Evolutionary conservation across 2,113 vertebrate species (phyloP).

Genomic region (Ceuthmochares aereus): DNA sequence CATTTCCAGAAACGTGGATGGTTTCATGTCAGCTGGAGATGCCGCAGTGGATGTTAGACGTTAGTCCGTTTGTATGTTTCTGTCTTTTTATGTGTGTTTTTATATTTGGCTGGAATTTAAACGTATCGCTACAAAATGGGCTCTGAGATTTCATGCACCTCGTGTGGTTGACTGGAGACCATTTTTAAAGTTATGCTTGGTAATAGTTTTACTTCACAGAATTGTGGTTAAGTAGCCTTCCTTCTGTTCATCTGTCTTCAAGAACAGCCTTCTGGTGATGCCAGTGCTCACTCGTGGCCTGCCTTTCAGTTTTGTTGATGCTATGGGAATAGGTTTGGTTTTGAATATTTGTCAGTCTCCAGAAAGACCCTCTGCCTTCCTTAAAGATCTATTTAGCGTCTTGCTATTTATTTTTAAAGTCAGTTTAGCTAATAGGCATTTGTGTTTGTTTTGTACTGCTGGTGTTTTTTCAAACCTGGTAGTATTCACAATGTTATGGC

Average conservation of each 20-base stretch:
- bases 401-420: background rate
- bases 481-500: background rate
- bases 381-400: background rate
- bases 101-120: background rate
- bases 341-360: background rate
- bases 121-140: accelerated
- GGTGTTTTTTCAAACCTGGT: background rate
- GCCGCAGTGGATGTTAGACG: background rate
- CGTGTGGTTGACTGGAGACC: background rate
- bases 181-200: background rate
- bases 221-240: background rate
- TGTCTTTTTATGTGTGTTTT: background rate
- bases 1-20: background rate
- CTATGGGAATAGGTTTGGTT: background rate
- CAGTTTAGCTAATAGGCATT: background rate
- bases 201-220: background rate
- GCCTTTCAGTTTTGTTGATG: background rate
- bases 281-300: background rate
- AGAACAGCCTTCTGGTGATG: background rate
- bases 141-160: background rate
- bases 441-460: background rate
- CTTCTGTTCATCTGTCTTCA: background rate
- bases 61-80: accelerated
- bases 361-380: background rate
- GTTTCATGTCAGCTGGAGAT: background rate